These are phyloP conservation scores for Ashinkailepas kermadecensis DNA, from an alignment of 2,888 invertebrate species.

Conservation along the genomic window DNA sequence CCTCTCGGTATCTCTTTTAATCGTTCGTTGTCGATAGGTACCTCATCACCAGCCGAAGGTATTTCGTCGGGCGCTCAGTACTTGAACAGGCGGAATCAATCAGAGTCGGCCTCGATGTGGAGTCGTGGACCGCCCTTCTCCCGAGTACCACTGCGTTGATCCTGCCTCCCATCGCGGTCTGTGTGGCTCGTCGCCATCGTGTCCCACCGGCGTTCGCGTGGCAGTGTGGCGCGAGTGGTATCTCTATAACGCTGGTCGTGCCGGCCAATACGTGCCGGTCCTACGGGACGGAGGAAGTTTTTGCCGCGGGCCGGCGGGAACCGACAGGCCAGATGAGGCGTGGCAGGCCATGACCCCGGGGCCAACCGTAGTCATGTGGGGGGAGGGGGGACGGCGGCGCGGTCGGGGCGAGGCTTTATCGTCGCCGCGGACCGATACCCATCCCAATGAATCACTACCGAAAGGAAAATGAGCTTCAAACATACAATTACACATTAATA, in stretches of 20 bases:
- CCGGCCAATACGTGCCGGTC: too few relatives aligned
- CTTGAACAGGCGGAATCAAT: too few relatives aligned
- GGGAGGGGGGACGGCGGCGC: neutral
- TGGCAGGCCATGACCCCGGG: neutral
- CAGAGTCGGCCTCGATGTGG: too few relatives aligned
- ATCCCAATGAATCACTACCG: constrained; percentile 18
- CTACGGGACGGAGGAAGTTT: neutral
- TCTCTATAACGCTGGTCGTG: neutral
- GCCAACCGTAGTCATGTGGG: neutral
- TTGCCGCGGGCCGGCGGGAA: neutral
- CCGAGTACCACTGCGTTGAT: too few relatives aligned
- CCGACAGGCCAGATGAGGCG: neutral
- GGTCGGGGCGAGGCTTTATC: neutral
- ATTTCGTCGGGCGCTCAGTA: too few relatives aligned
- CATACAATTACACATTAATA: constrained; percentile 16
- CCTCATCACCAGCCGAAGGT: too few relatives aligned
- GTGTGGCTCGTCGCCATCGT: too few relatives aligned
- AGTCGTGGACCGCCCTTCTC: too few relatives aligned
- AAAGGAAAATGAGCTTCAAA: neutral
- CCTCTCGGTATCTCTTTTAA: too few relatives aligned
- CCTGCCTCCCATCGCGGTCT: too few relatives aligned
- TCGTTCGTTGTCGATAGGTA: too few relatives aligned
- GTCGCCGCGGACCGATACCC: neutral
- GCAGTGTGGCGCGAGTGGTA: neutral
- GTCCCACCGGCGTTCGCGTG: neutral